Percentiles rank a stretch among this genome's conserved stretches.
Evolutionary conservation across 2,888 invertebrate genomes (phyloP).

Genomic region (Drosophila eohydei): DNA sequence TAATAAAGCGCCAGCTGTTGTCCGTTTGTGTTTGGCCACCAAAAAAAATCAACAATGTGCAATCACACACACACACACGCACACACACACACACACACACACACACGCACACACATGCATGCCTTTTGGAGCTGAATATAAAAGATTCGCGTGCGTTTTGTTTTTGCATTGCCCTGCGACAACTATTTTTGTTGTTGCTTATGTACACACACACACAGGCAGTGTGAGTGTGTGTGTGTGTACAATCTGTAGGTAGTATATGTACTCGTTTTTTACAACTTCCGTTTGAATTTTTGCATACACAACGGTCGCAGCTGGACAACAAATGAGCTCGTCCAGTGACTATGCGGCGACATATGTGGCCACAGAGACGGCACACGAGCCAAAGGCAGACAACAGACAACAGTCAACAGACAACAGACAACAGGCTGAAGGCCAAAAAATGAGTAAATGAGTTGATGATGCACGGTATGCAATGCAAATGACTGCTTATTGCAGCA

Average conservation of each 20-base stretch:
- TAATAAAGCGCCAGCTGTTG: slow-evolving; percentile 67
- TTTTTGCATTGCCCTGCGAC: slow-evolving; percentile 38
- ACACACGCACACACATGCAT: slow-evolving; percentile 2
- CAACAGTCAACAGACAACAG: background rate
- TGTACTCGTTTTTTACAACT: slow-evolving; percentile 67
- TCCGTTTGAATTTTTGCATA: slow-evolving; percentile 62
- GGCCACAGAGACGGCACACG: slow-evolving; percentile 68
- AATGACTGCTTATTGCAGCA: slow-evolving; percentile 1
- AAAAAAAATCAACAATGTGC: slow-evolving; percentile 73
- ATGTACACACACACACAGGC: slow-evolving; percentile 6
- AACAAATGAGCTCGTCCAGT: slow-evolving; percentile 67
- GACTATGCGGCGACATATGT: slow-evolving; percentile 75
- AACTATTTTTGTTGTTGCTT: slow-evolving; percentile 39
- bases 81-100: slow-evolving; percentile 9
- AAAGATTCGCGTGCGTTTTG: slow-evolving; percentile 55
- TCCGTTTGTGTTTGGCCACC: slow-evolving; percentile 68
- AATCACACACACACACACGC: slow-evolving; percentile 39
- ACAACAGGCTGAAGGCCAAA: background rate
- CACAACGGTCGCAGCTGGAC: slow-evolving; percentile 55
- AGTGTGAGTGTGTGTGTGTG: slow-evolving; percentile 1
- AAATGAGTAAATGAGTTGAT: slow-evolving; percentile 14
- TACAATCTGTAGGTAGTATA: slow-evolving; percentile 47
- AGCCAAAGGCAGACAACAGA: slow-evolving; percentile 3
- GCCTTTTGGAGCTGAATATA: slow-evolving; percentile 52
- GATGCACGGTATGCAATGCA: slow-evolving; percentile 6